A percentile compares a stretch with the other conserved stretches of the same genome.
Conservation (phyloP, 2,888 invertebrate species). For the Agriopis marginaria region DNA sequence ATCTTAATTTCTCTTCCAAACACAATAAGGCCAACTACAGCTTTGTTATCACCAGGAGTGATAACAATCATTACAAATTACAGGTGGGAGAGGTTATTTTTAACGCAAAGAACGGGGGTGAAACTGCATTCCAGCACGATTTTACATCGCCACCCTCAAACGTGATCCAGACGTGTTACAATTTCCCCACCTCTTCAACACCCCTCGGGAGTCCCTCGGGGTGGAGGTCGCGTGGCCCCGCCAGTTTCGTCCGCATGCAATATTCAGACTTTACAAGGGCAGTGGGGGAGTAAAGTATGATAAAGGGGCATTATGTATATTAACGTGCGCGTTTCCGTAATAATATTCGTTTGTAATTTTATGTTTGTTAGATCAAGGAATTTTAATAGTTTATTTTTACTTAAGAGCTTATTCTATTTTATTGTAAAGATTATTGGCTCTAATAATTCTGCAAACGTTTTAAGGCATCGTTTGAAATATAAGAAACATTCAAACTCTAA, state of each 20-base stretch:
- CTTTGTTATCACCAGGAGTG: neutral
- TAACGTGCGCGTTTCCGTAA: constrained; percentile 47
- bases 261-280: constrained; percentile 81
- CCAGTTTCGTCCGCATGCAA: constrained; percentile 76
- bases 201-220: constrained; percentile 34
- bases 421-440: neutral
- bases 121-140: constrained; percentile 77
- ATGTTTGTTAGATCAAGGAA: constrained; percentile 2
- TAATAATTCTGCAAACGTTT: neutral
- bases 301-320: constrained; percentile 59
- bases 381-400: neutral
- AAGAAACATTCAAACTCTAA: too few relatives aligned
- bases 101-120: constrained; percentile 62
- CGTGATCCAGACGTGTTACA: constrained; percentile 64
- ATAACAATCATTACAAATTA: neutral
- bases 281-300: constrained; percentile 76
- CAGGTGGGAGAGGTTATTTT: constrained; percentile 53
- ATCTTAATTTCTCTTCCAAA: neutral
- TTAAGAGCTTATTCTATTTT: too few relatives aligned
- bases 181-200: constrained; percentile 51
- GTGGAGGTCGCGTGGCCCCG: constrained; percentile 61
- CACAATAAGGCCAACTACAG: neutral
- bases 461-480: neutral
- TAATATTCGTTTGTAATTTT: constrained; percentile 19
- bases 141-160: constrained; percentile 57